A percentile compares a stretch with the other conserved stretches of the same genome.
Conservation (phyloP, 2,797 vertebrate species). For the Pteropus rufus region DNA sequence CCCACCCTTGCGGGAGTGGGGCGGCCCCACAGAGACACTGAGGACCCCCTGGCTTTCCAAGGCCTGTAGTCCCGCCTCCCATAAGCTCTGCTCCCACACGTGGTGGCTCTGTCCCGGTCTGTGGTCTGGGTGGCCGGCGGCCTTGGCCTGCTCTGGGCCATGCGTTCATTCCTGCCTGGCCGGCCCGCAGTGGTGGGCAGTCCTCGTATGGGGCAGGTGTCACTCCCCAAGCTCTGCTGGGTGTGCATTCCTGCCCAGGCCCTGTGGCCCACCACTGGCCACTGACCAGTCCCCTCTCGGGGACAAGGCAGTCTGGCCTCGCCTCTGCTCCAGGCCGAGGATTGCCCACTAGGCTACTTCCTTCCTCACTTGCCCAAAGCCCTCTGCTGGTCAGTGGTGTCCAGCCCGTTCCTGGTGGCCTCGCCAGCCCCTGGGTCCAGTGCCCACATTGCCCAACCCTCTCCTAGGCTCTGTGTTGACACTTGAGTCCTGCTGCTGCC, state of each 20-base stretch:
- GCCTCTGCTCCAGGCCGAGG: not conserved
- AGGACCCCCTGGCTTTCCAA: not conserved
- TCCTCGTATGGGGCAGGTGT: not conserved
- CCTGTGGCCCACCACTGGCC: not conserved
- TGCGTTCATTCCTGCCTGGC: not conserved
- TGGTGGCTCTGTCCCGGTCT: not conserved
- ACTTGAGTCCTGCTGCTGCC: not conserved
- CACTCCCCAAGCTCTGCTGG: not conserved
- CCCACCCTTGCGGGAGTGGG: not conserved
- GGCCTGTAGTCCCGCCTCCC: not conserved
- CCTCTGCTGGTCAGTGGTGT: not conserved
- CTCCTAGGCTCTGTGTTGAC: not conserved
- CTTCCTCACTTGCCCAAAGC: not conserved
- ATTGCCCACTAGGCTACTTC: too few relatives aligned
- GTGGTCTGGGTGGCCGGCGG: not conserved
- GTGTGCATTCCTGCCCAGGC: not conserved
- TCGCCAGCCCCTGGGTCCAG: not conserved
- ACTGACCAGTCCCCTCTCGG: not conserved
- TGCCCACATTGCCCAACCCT: rapidly evolving
- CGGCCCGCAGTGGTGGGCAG: not conserved
- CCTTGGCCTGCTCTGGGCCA: not conserved
- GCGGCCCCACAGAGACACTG: not conserved
- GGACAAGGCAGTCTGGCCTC: too few relatives aligned
- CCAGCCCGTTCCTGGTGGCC: not conserved
- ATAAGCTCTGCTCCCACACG: not conserved